Evolutionary conservation across 2,888 invertebrate species (phyloP).

Genomic region (Malacosoma neustria): DNA sequence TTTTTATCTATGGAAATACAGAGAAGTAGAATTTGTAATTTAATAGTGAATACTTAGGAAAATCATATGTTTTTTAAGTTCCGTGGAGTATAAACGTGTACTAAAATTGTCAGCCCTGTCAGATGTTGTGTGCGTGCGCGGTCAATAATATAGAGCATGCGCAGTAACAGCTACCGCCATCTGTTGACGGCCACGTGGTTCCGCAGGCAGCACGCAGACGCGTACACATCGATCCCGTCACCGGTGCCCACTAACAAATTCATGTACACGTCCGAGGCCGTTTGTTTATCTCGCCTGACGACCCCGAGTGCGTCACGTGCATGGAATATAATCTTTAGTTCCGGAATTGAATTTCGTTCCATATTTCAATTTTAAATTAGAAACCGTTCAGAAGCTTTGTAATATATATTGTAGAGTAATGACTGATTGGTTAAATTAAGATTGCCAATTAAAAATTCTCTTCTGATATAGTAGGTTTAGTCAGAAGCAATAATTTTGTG

Average conservation of each 20-base stretch:
- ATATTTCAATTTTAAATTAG: not conserved
- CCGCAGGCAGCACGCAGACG: conserved; percentile 33
- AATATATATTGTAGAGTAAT: too few species aligned
- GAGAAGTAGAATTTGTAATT: too few species aligned
- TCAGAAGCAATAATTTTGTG: too few species aligned
- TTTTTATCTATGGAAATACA: too few species aligned
- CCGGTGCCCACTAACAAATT: conserved; percentile 61
- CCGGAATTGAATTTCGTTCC: not conserved
- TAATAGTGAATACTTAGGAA: too few species aligned
- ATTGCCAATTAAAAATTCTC: too few species aligned
- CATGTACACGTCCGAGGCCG: conserved; percentile 37
- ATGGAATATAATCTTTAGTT: not conserved
- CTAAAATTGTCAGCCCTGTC: too few species aligned
- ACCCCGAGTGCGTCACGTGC: not conserved
- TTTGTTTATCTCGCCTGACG: conserved; percentile 12
- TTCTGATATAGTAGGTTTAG: too few species aligned
- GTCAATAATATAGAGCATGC: conserved; percentile 65
- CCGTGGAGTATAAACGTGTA: too few species aligned
- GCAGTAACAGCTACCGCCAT: conserved; percentile 52
- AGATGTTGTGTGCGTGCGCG: conserved; percentile 31
- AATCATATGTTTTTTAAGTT: too few species aligned
- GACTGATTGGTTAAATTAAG: too few species aligned
- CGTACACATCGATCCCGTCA: conserved; percentile 58
- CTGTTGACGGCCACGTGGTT: conserved; percentile 63
- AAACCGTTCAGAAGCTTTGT: too few species aligned